Conservation (phyloP, 2,113 vertebrate genomes). For the Sander vitreus region DNA sequence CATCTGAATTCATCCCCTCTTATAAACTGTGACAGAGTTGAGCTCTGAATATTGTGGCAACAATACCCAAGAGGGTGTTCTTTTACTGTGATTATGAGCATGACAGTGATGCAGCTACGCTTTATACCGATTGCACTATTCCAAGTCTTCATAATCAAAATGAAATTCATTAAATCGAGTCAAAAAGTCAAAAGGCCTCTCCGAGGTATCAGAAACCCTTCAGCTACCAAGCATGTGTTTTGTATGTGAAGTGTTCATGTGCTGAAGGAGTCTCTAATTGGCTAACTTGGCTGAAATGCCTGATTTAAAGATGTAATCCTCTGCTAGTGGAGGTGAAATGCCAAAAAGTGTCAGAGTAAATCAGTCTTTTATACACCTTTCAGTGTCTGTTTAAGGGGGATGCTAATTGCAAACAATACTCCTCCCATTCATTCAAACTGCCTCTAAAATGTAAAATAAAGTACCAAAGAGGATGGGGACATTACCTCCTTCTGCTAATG, state of each 20-base stretch:
- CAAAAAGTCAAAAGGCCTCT: conserved; percentile 61
- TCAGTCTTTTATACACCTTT: background rate
- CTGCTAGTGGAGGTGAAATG: background rate
- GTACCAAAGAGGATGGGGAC: background rate
- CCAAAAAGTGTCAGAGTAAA: background rate
- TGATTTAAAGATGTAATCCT: background rate
- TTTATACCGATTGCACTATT: conserved; percentile 21
- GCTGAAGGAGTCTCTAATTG: background rate
- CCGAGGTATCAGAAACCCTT: conserved; percentile 48
- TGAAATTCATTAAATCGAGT: too few relatives aligned
- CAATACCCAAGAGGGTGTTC: conserved; percentile 70
- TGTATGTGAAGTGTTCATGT: background rate
- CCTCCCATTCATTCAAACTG: background rate
- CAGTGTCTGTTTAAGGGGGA: background rate
- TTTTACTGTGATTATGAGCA: conserved; percentile 66
- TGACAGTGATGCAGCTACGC: conserved; percentile 64
- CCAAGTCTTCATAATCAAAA: conserved; percentile 34
- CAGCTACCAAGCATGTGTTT: background rate
- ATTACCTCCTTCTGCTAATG: conserved; percentile 26
- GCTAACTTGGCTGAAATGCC: background rate
- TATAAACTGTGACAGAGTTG: conserved; percentile 65
- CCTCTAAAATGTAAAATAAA: conserved; percentile 9
- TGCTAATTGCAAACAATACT: background rate
- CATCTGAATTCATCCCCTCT: conserved; percentile 68
- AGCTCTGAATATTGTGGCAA: conserved; percentile 68